Conservation (phyloP, 2,797 vertebrate species). For the Garrulus glandarius region DNA sequence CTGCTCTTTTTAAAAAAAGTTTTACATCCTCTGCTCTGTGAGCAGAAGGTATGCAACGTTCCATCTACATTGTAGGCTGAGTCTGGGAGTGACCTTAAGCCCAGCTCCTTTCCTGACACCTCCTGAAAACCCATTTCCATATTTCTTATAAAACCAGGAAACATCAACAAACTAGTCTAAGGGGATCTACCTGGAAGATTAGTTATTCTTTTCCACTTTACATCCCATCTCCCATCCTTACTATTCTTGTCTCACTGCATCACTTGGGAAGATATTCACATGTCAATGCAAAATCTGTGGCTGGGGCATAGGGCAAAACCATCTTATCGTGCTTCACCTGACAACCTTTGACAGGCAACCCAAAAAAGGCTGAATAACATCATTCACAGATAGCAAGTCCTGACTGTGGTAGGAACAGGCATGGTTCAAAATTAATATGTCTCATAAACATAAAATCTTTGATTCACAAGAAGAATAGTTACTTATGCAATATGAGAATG, state of each 20-base stretch:
- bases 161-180: background rate
- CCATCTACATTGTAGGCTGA: background rate
- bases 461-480: background rate
- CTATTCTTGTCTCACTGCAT: background rate
- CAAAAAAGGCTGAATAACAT: background rate
- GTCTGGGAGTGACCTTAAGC: background rate
- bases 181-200: background rate
- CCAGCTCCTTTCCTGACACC: background rate
- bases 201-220: background rate
- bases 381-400: background rate
- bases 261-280: background rate
- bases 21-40: background rate
- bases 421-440: constrained; percentile 12
- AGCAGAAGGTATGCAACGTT: background rate
- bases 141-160: background rate
- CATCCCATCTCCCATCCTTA: background rate
- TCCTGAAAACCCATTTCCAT: background rate
- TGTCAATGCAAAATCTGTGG: background rate
- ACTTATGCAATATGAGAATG: background rate
- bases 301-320: background rate
- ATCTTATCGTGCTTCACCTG: background rate
- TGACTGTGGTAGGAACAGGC: background rate
- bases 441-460: constrained; percentile 19
- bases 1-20: background rate
- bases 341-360: background rate